phyloP scores from a whole-genome alignment of 1,140 invertebrate genomes.

The Pseudobourletiella spinata region DNA sequence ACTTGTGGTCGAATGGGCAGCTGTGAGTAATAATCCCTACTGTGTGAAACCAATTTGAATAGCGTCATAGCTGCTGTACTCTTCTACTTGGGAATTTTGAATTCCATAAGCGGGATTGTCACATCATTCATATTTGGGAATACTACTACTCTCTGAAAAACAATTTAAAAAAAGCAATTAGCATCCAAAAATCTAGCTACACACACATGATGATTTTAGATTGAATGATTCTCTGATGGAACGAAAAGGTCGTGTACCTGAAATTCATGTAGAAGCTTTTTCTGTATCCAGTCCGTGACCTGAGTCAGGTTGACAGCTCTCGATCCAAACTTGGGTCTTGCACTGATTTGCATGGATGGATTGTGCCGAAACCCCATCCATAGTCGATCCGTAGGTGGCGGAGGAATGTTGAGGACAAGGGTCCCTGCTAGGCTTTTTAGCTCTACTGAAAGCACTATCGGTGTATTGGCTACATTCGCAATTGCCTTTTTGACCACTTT shows the following conservation, averaged over 20 bases:
- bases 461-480: conserved; percentile 75
- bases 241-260: no score
- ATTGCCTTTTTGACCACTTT: conserved; percentile 27
- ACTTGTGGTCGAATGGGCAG: no score
- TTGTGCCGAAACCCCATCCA: conserved; percentile 50
- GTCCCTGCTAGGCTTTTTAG: conserved; percentile 71
- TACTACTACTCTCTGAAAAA: conserved; percentile 45
- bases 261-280: conserved; percentile 30
- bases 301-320: conserved; percentile 36
- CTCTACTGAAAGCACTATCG: conserved; percentile 79
- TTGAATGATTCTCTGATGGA: no score
- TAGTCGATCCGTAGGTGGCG: conserved; percentile 81
- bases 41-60: no score
- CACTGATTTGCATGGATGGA: conserved; percentile 22
- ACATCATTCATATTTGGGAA: conserved; percentile 53
- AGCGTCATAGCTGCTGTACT: no score
- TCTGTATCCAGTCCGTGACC: conserved; percentile 21
- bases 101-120: conserved; percentile 43
- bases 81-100: conserved; percentile 20
- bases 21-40: no score
- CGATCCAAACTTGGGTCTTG: conserved; percentile 37
- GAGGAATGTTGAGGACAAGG: conserved; percentile 84
- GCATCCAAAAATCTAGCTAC: not conserved
- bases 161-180: not conserved
- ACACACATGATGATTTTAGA: not conserved